Conservation (phyloP, 2,888 invertebrate species). For the Arrhopalites spinosus region DNA sequence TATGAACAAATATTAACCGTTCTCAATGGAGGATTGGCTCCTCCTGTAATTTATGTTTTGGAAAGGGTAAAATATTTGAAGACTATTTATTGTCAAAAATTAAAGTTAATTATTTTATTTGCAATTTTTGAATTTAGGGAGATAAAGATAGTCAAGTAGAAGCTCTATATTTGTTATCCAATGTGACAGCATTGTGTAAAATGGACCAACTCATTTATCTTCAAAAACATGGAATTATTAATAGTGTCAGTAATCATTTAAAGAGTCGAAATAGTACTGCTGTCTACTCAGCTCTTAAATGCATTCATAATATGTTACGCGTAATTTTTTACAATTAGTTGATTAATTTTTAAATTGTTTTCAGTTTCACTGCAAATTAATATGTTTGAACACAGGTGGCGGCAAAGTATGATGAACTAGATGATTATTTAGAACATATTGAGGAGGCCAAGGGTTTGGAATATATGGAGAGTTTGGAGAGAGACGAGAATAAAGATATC, state of each 20-base stretch:
- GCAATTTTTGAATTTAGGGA: conserved; percentile 2
- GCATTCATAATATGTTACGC: conserved; percentile 30
- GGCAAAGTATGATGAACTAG: conserved; percentile 15
- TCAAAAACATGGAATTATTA: conserved; percentile 16
- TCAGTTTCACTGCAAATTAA: background rate
- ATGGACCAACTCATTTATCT: conserved; percentile 28
- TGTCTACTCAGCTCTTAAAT: conserved; percentile 24
- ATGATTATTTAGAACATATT: conserved; percentile 13
- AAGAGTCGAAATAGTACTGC: conserved; percentile 16
- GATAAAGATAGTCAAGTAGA: conserved; percentile 30
- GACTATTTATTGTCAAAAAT: background rate
- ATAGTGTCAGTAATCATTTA: conserved; percentile 20
- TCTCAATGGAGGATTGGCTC: background rate
- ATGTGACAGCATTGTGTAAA: conserved; percentile 22
- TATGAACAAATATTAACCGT: background rate
- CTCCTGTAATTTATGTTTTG: conserved; percentile 6
- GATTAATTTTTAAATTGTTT: background rate
- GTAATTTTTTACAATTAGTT: no score
- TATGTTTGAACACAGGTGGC: conserved; percentile 12
- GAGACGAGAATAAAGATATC: conserved; percentile 21
- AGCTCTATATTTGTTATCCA: conserved; percentile 25
- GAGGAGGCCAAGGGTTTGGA: conserved; percentile 31
- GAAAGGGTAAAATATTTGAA: conserved; percentile 12
- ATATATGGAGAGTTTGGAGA: conserved; percentile 17
- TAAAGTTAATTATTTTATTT: background rate